A percentile compares a stretch with the other conserved stretches of the same genome.
These are phyloP conservation scores for Mesochorus sp. DNA, from an alignment of 2,888 invertebrate species.

Conservation along the genomic window DNA sequence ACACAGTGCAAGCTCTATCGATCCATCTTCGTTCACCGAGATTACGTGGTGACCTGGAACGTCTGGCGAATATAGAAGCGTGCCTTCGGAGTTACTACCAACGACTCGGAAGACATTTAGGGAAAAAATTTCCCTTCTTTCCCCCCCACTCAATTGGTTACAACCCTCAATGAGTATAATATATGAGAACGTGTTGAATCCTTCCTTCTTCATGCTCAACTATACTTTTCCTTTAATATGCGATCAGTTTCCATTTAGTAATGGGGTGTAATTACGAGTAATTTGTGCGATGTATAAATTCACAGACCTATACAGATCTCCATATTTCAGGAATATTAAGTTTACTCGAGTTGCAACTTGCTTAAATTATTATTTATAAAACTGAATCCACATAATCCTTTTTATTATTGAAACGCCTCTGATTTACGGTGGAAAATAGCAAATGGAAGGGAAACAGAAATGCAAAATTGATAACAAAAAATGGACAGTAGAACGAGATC, in stretches of 20 bases:
- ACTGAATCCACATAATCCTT: too few relatives aligned
- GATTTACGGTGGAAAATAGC: too few relatives aligned
- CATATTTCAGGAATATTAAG: too few relatives aligned
- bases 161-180: conserved; percentile 21
- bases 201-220: background rate
- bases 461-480: background rate
- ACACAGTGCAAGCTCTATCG: conserved; percentile 57
- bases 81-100: conserved; percentile 36
- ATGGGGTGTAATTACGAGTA: too few relatives aligned
- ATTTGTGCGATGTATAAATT: too few relatives aligned
- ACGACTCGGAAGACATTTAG: conserved; percentile 39
- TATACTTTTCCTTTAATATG: background rate
- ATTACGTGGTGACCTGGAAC: conserved; percentile 60
- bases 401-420: too few relatives aligned
- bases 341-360: too few relatives aligned
- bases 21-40: conserved; percentile 59
- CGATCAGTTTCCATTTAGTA: background rate
- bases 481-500: background rate
- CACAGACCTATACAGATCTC: too few relatives aligned
- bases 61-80: conserved; percentile 56
- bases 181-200: conserved; percentile 12
- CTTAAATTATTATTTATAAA: too few relatives aligned
- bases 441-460: too few relatives aligned
- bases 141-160: conserved; percentile 21
- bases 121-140: background rate